phyloP scores from a whole-genome alignment of 2,113 vertebrate genomes.

The Aptenodytes patagonicus region DNA sequence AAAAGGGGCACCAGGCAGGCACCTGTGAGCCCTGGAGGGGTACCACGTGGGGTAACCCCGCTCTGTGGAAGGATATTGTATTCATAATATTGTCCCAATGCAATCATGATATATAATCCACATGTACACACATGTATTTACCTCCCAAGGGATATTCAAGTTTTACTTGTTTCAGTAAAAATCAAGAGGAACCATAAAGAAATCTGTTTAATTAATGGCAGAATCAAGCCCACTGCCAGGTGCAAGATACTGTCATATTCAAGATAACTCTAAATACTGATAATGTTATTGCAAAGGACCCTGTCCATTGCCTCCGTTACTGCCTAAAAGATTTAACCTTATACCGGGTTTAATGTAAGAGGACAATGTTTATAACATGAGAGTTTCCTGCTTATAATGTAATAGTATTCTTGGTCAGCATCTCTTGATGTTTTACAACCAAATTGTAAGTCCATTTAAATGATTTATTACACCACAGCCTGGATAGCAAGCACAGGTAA shows the following conservation, averaged over 20 bases:
- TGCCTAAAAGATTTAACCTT: neutral
- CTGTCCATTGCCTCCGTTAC: neutral
- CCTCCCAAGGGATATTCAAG: neutral
- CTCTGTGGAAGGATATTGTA: accelerated
- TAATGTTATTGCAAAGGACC: neutral
- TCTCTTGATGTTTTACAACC: conserved; percentile 20
- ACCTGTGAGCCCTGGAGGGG: neutral
- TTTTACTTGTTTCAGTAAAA: neutral
- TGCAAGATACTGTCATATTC: neutral
- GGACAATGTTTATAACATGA: neutral
- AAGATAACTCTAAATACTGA: neutral
- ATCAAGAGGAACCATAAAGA: neutral
- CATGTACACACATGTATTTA: accelerated
- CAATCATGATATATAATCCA: neutral
- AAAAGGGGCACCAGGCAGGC: neutral
- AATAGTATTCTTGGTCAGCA: conserved; percentile 19
- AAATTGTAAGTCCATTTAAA: conserved; percentile 34
- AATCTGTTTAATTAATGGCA: neutral
- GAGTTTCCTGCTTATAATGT: neutral
- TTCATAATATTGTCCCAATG: neutral
- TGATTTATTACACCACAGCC: conserved; percentile 45
- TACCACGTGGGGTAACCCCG: accelerated
- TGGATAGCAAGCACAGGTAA: conserved; percentile 64
- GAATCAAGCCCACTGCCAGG: neutral
- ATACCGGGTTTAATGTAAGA: neutral